Percentiles rank a stretch among this genome's conserved stretches.
Evolutionary conservation across 1,140 invertebrate genomes (phyloP).

Genomic region (Lerema accius): DNA sequence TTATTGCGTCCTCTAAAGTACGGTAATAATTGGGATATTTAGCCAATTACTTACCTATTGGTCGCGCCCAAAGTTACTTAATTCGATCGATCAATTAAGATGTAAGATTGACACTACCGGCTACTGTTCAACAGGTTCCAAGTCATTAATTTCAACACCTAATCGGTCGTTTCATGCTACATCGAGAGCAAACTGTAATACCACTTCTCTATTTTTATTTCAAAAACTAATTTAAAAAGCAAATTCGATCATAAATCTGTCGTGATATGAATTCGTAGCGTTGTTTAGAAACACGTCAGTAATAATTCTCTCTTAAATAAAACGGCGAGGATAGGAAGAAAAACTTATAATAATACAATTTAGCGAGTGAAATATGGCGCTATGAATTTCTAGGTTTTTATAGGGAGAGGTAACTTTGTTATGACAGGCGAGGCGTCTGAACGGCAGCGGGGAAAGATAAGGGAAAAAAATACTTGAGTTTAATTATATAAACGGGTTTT

Average conservation of each 20-base stretch:
- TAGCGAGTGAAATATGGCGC: slow-evolving; percentile 6
- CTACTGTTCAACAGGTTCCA: too few species aligned
- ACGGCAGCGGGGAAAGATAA: neutral
- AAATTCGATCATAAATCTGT: neutral
- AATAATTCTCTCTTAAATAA: slow-evolving; percentile 3
- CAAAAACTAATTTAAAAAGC: neutral
- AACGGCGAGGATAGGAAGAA: slow-evolving; percentile 1
- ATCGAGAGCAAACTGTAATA: too few species aligned
- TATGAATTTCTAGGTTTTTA: slow-evolving; percentile 22
- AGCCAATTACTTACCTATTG: too few species aligned
- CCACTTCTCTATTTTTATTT: too few species aligned
- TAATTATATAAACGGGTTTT: too few species aligned
- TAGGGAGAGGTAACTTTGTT: slow-evolving; percentile 14
- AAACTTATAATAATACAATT: slow-evolving; percentile 19
- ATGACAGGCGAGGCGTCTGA: slow-evolving; percentile 5
- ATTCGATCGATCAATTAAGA: too few species aligned
- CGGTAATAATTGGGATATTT: too few species aligned
- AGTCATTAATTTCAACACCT: too few species aligned
- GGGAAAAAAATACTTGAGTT: neutral
- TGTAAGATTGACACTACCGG: too few species aligned
- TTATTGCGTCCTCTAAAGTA: too few species aligned
- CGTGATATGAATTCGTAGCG: neutral
- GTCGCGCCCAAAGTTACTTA: too few species aligned
- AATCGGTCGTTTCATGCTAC: too few species aligned
- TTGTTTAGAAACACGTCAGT: slow-evolving; percentile 1